Conservation (phyloP, 2,888 invertebrate genomes). For the Chrysina gloriosa region DNA sequence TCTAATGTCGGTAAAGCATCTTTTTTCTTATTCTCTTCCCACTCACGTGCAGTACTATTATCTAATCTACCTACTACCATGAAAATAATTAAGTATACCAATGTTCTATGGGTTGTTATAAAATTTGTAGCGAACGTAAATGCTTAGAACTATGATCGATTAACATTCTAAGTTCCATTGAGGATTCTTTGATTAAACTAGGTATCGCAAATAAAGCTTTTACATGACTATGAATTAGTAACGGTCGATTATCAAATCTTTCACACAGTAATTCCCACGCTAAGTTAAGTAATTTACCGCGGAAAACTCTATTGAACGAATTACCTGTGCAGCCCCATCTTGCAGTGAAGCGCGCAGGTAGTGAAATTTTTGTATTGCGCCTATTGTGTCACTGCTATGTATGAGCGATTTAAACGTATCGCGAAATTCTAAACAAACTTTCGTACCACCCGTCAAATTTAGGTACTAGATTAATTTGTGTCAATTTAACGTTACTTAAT, state of each 20-base stretch:
- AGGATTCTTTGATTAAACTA: background rate
- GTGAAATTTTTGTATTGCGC: constrained; percentile 10
- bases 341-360: constrained; percentile 21
- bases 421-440: constrained; percentile 6
- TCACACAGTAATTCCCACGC: constrained; percentile 46
- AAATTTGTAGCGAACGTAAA: background rate
- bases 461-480: constrained; percentile 20
- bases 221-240: constrained; percentile 43
- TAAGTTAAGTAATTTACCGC: constrained; percentile 39
- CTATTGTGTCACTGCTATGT: constrained; percentile 5
- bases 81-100: constrained; percentile 22
- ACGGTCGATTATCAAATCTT: constrained; percentile 42
- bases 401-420: background rate
- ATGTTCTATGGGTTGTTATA: background rate
- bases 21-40: background rate
- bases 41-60: background rate
- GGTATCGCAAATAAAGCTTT: constrained; percentile 39
- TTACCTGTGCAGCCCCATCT: constrained; percentile 5
- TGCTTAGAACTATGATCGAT: constrained; percentile 23
- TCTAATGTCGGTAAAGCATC: background rate
- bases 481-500: constrained; percentile 4
- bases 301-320: constrained; percentile 22
- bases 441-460: constrained; percentile 21
- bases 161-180: background rate
- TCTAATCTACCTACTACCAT: constrained; percentile 2